Evolutionary conservation across 2,113 vertebrate species (phyloP).

Genomic region (Petaurus breviceps): DNA sequence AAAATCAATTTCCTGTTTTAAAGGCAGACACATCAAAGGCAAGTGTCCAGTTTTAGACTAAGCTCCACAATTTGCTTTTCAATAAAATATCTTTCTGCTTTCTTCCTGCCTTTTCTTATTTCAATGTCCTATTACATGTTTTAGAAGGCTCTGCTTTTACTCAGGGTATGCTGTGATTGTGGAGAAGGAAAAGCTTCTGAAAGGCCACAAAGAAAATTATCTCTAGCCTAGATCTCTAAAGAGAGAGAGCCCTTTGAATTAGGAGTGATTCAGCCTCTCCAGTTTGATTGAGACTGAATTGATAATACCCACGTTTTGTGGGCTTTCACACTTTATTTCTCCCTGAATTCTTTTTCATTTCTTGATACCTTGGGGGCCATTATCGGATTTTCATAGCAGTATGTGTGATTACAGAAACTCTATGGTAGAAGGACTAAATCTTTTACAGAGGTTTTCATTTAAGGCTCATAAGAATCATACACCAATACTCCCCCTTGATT

Average conservation of each 20-base stretch:
- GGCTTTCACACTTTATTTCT: constrained; percentile 55
- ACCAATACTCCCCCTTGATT: constrained; percentile 56
- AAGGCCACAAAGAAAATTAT: constrained; percentile 57
- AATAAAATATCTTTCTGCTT: constrained; percentile 64
- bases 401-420: constrained; percentile 68
- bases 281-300: constrained; percentile 61
- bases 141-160: constrained; percentile 52
- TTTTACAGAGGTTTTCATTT: constrained; percentile 58
- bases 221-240: constrained; percentile 61
- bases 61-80: constrained; percentile 70
- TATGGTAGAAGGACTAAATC: constrained; percentile 57
- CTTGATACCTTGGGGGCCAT: constrained; percentile 39
- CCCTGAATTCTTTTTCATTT: constrained; percentile 65
- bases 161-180: not conserved
- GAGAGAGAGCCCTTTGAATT: constrained; percentile 71
- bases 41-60: constrained; percentile 69
- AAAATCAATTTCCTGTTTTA: constrained; percentile 75
- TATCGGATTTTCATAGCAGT: constrained; percentile 71
- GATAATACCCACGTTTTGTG: constrained; percentile 40
- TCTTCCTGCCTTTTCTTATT: constrained; percentile 61
- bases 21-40: constrained; percentile 69
- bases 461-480: constrained; percentile 52
- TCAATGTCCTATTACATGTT: constrained; percentile 64
- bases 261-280: constrained; percentile 57
- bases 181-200: constrained; percentile 50